A percentile compares a stretch with the other conserved stretches of the same genome.
phyloP scores from a whole-genome alignment of 2,888 invertebrate genomes.

The Nymphalis urticae region DNA sequence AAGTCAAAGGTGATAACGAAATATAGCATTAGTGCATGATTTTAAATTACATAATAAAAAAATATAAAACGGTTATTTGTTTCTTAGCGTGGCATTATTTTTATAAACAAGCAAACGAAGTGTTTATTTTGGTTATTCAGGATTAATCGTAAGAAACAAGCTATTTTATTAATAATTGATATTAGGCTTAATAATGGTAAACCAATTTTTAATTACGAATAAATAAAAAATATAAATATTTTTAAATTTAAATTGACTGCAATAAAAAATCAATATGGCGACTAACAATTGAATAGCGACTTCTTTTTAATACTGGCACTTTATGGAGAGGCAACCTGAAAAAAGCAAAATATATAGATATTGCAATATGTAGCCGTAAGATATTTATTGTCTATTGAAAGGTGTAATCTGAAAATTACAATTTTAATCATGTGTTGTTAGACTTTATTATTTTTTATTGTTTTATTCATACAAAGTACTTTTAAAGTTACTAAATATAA shows the following conservation, averaged over 20 bases:
- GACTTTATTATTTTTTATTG: too few relatives aligned
- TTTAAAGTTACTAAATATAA: too few relatives aligned
- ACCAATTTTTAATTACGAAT: background rate
- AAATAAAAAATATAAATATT: background rate
- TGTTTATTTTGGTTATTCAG: background rate
- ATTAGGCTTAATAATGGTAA: background rate
- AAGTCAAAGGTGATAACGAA: background rate
- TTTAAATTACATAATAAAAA: background rate
- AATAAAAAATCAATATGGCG: background rate
- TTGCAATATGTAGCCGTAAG: background rate
- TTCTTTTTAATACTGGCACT: conserved; percentile 11
- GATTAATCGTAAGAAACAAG: background rate
- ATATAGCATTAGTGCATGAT: conserved; percentile 1
- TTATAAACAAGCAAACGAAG: background rate
- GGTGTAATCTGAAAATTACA: too few relatives aligned
- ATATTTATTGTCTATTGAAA: too few relatives aligned
- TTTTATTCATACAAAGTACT: too few relatives aligned
- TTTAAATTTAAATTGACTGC: background rate
- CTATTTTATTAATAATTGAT: background rate
- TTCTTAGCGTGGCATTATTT: background rate
- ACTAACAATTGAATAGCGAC: conserved; percentile 1
- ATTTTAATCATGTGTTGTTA: too few relatives aligned
- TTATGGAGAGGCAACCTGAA: conserved; percentile 39
- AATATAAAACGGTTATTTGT: background rate
- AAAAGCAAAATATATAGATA: conserved; percentile 7